Conservation (phyloP, 2,797 vertebrate genomes). For the Anguilla pacifica region DNA sequence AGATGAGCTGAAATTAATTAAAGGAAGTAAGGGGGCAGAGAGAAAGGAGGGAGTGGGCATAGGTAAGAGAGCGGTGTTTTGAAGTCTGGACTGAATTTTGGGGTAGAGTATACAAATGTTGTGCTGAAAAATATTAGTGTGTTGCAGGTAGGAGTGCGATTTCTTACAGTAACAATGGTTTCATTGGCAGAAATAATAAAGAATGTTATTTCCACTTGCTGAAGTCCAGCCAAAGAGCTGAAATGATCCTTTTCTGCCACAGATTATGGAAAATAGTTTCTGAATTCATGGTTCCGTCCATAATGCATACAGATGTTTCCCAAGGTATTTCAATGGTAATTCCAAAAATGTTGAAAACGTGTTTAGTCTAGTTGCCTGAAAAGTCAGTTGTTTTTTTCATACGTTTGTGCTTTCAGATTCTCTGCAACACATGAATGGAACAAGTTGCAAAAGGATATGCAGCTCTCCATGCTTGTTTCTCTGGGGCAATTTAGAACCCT, state of each 20-base stretch:
- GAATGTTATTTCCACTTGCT: not conserved
- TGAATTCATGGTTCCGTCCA: not conserved
- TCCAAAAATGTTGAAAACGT: not conserved
- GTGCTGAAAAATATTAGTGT: not conserved
- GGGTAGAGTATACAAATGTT: not conserved
- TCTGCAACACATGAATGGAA: no score
- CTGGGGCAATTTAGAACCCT: no score
- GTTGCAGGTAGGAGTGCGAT: not conserved
- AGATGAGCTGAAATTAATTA: slow-evolving; percentile 23
- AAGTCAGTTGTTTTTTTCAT: not conserved
- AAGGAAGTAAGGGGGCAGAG: not conserved
- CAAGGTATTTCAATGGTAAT: not conserved
- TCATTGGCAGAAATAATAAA: not conserved
- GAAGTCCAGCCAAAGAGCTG: not conserved
- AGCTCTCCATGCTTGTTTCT: no score
- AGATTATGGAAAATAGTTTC: not conserved
- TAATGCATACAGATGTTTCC: not conserved
- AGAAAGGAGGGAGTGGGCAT: not conserved
- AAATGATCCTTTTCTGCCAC: not conserved
- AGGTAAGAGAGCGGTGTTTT: not conserved
- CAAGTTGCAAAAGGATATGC: no score
- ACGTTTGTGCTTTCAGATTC: not conserved
- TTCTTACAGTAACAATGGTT: not conserved
- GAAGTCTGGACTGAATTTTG: not conserved
- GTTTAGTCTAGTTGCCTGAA: not conserved